phyloP scores from a whole-genome alignment of 2,113 vertebrate species.

The Pycnonotus jocosus region DNA sequence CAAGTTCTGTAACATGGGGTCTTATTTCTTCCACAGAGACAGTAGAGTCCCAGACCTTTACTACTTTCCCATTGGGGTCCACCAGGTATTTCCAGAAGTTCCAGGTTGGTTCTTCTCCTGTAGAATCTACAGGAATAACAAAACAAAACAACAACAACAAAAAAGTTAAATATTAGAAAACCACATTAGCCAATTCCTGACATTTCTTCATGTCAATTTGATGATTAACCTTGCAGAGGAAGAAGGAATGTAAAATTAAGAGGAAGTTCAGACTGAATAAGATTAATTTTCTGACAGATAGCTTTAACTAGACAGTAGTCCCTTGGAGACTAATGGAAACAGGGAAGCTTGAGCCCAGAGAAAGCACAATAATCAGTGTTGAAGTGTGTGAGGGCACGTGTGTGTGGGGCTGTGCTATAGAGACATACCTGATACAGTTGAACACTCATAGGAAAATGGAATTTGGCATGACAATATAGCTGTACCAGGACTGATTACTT shows the following conservation, averaged over 20 bases:
- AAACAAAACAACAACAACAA: neutral
- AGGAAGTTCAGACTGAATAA: neutral
- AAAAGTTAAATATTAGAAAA: neutral
- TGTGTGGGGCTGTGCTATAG: neutral
- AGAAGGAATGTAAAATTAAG: neutral
- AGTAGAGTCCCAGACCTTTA: constrained; percentile 86
- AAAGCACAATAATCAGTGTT: neutral
- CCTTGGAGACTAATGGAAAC: neutral
- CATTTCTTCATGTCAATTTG: neutral
- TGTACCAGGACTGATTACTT: neutral
- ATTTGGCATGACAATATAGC: neutral
- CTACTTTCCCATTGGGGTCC: constrained; percentile 83
- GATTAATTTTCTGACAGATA: neutral
- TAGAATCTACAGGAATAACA: constrained; percentile 69
- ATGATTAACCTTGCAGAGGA: neutral
- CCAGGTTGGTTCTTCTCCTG: constrained; percentile 92
- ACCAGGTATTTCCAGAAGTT: constrained; percentile 99
- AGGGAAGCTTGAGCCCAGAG: neutral
- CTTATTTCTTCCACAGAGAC: constrained; percentile 85
- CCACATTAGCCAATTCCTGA: neutral
- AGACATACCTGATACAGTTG: neutral
- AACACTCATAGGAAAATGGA: neutral
- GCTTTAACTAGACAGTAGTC: neutral
- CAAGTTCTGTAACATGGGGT: constrained; percentile 82
- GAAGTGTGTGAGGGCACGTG: neutral